Base-by-base conservation (phyloP, 2,113 vertebrate species). In the Osmerus mordax region DNA sequence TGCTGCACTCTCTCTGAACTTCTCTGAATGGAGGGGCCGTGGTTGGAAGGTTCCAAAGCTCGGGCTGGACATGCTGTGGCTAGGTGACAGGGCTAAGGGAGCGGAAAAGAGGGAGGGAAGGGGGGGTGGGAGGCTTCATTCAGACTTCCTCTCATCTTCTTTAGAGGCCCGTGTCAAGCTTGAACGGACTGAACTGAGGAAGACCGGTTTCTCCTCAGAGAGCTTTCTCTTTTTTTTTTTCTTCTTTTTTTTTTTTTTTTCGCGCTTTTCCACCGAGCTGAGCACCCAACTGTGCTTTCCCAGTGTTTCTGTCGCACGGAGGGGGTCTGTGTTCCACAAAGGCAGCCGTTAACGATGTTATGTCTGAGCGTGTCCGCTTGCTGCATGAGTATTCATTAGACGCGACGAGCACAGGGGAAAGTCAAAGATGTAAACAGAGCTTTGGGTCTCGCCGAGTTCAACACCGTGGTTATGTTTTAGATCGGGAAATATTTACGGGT, bases 331-430 rank as follows among this genome's bases (percentile, higher is more conserved):
- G 19, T n/a, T 63, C 59, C 29, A 29, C 25, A 32, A 18, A 63
- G 29, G 61, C 70, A 55, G 58, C 78, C 79, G 83, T 76, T 84
- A 87, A 87, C 81, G 79, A 87, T 78, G 80, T 76, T 74, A 68
- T 78, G 67, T 75, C 83, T 71, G 65, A 74, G 73, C 66, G 19
- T 18, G 53, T 18, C 53, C 66, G 13, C 77, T 68, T 65, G 73
- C 79, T 36, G 67, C 12, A 0, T 73, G 69, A 47, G 52, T 36
- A 73, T 83, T 87, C 81, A 86, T 87, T 87, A 87, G 81, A 81
- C 61, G 15, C 6, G 59, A 5, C 14, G 7, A 16, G 32, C 16
- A 2, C 16, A 36, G 32, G 32, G 63, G 41, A 47, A 65, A 41
- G 29, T n/a, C 8, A 4, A n/a, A n/a, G 14, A 25, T 3, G 28